Percentiles rank a stretch among this genome's conserved stretches.
Evolutionary conservation across 2,888 invertebrate species (phyloP).

Genomic region (Notocelia uddmanniana): DNA sequence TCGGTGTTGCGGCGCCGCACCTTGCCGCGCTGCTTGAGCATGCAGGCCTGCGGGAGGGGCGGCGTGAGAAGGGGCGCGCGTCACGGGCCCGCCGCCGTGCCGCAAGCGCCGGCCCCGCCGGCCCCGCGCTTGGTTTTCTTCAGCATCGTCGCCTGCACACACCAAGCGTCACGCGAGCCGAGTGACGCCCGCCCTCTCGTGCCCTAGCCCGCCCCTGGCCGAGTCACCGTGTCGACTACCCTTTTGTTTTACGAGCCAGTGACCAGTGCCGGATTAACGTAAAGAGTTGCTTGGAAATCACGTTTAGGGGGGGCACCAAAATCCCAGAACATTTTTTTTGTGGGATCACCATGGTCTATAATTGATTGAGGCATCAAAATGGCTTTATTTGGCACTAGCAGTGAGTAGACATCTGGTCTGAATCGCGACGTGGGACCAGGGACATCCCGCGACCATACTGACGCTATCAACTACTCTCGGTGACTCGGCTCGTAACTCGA

Average conservation of each 20-base stretch:
- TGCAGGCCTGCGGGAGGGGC: conserved; percentile 94
- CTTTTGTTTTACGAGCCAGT: neutral
- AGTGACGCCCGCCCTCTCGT: conserved; percentile 55
- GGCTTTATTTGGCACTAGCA: neutral
- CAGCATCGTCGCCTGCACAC: conserved; percentile 98
- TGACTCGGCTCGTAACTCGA: conserved; percentile 24
- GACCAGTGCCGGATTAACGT: too few relatives aligned
- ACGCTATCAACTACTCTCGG: conserved; percentile 25
- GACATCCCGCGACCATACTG: conserved; percentile 31
- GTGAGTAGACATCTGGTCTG: neutral
- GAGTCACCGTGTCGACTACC: neutral
- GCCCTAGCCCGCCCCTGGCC: conserved; percentile 50
- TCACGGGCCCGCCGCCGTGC: conserved; percentile 87
- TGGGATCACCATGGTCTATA: too few relatives aligned
- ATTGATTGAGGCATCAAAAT: too few relatives aligned
- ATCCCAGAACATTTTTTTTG: too few relatives aligned
- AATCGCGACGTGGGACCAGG: neutral
- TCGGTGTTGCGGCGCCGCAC: conserved; percentile 98
- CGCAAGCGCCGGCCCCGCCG: conserved; percentile 84
- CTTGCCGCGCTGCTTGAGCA: conserved; percentile 99
- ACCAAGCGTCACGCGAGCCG: conserved; percentile 52
- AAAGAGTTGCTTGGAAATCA: too few relatives aligned
- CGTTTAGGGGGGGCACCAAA: too few relatives aligned
- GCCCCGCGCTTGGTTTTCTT: conserved; percentile 99
- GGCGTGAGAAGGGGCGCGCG: conserved; percentile 53